Base-by-base conservation (phyloP, 2,113 vertebrate genomes). In the Dipodomys spectabilis region DNA sequence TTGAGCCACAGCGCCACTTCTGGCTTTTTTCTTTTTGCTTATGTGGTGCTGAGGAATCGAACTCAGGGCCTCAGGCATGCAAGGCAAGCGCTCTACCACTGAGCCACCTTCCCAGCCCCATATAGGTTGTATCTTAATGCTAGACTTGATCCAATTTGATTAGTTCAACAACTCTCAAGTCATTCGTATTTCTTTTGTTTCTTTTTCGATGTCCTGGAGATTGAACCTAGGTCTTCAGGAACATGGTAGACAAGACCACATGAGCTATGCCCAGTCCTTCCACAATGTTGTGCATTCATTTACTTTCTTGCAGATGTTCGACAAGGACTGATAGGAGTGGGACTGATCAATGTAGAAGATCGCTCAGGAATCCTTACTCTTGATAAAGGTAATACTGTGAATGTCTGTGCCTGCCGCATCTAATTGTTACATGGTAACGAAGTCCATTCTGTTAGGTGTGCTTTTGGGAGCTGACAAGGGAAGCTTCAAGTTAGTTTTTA, bases 271-370 rank as follows among this genome's bases (percentile, higher is more conserved):
- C 35, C 16, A 45, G 28, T 65, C 28, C 45, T 27, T 22, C 35
- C 35, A 8, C 32, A n/a, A 30, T 7, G 15, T 30, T 69, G 86
- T 73, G 73, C 12, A 73, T 45, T 18, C 68, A 25, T 39, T 68
- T 68, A 7, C 94, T 96, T 77, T 86, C 95, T 93, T 92, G 27
- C 94, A 99, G 99, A 99, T 97, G 99, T 99, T 95, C 99, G 99
- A 45, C 98, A 98, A 90, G 99, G 99, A 71, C 97, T 99, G 96
- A 99, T 99, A 87, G 99, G 99, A 0, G 99, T 99, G 3, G 99
- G 99, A 49, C 98, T 99, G 91, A 99, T 99, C 85, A 99, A 99
- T 87, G 97, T 99, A 20, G 99, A 99, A 97, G 99, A 99, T 95
- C 97, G 99, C 78, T 99, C 99, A 2, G 99, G 99, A 53, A 98